Conservation (phyloP, 1,140 invertebrate species). For the Ceratina japonica region DNA sequence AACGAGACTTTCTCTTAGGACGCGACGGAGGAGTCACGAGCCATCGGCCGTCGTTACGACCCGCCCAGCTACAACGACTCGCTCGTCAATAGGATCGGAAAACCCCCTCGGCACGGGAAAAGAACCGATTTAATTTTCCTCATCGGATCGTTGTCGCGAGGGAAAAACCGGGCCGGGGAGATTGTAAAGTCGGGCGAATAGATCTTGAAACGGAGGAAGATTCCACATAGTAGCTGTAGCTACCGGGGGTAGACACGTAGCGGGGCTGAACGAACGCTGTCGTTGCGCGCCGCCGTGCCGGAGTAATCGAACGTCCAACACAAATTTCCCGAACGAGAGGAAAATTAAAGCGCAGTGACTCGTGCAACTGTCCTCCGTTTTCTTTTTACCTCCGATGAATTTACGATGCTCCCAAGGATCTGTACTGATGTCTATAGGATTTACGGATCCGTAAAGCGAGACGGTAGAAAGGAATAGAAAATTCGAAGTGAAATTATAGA, state of each 20-base stretch:
- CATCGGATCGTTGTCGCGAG: neutral
- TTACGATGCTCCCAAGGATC: too few species aligned
- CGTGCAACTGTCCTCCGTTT: neutral
- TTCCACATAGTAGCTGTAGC: constrained; percentile 14
- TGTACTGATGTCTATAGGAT: too few species aligned
- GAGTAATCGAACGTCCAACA: neutral
- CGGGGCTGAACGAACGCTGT: neutral
- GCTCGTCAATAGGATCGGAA: constrained; percentile 12
- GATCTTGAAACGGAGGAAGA: neutral
- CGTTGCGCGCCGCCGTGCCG: neutral
- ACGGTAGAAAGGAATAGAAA: constrained; percentile 1
- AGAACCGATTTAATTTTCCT: constrained; percentile 51
- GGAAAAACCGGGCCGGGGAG: neutral
- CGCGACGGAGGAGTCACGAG: constrained; percentile 21
- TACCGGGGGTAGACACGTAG: neutral
- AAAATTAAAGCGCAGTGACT: constrained; percentile 17
- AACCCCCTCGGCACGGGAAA: neutral
- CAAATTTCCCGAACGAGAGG: neutral
- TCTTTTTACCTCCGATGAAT: too few species aligned
- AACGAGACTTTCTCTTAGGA: constrained; percentile 54
- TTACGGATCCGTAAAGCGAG: neutral
- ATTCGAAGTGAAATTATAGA: neutral
- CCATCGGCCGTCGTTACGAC: constrained; percentile 29
- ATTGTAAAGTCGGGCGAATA: neutral
- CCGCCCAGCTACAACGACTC: constrained; percentile 13